Evolutionary conservation across 2,113 vertebrate species (phyloP).

Genomic region (Castor canadensis): DNA sequence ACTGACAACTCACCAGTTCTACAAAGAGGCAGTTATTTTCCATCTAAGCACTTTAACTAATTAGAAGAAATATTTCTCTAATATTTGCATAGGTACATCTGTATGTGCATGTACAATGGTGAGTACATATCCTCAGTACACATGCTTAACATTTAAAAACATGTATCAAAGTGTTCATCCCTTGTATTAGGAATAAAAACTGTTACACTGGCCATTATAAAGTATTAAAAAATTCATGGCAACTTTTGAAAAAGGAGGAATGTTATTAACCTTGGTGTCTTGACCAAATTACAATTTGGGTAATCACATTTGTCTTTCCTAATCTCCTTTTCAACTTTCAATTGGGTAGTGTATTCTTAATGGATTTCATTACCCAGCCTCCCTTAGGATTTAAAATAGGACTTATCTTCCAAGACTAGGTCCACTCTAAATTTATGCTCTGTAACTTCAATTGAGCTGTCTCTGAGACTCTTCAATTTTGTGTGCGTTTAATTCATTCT

Average conservation of each 20-base stretch:
- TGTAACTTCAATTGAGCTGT: constrained; percentile 62
- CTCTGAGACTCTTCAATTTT: constrained; percentile 34
- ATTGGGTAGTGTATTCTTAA: constrained; percentile 75
- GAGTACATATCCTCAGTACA: constrained; percentile 22
- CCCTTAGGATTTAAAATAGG: constrained; percentile 72
- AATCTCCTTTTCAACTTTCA: constrained; percentile 79
- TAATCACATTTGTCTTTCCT: constrained; percentile 81
- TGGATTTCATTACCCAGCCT: constrained; percentile 74
- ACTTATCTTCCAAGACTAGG: constrained; percentile 67
- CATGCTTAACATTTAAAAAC: constrained; percentile 60
- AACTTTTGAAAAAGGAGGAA: constrained; percentile 75
- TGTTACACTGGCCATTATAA: constrained; percentile 70
- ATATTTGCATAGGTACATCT: neutral
- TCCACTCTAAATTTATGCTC: constrained; percentile 72
- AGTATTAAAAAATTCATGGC: constrained; percentile 76
- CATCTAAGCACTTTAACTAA: neutral
- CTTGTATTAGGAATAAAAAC: constrained; percentile 61
- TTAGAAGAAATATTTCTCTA: constrained; percentile 9
- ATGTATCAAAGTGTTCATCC: constrained; percentile 47
- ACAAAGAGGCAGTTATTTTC: constrained; percentile 5
- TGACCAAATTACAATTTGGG: constrained; percentile 77
- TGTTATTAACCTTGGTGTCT: constrained; percentile 79
- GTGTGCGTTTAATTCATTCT: constrained; percentile 15
- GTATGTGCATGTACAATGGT: neutral
- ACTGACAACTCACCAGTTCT: neutral